These are phyloP conservation scores for Porites australiensis DNA, from an alignment of 64 coral and sea anemone genomes.

Conservation along the genomic window DNA sequence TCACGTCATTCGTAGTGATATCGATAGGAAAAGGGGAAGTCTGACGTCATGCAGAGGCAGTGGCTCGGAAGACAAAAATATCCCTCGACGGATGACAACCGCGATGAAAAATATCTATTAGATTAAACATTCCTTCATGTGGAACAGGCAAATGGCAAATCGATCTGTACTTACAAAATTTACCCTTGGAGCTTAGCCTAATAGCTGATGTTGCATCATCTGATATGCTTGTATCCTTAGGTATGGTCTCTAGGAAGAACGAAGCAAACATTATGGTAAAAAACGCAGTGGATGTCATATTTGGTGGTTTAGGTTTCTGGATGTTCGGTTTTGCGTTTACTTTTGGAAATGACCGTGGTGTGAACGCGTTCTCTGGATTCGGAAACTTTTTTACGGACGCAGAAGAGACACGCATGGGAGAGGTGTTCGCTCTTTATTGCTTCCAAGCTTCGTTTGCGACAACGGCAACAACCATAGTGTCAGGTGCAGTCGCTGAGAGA, in stretches of 20 bases:
- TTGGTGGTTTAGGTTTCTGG: slow-evolving; percentile 90
- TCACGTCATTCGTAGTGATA: too few species aligned
- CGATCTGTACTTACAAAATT: too few species aligned
- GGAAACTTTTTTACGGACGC: slow-evolving; percentile 88
- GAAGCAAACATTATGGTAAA: slow-evolving; percentile 95
- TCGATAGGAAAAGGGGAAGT: too few species aligned
- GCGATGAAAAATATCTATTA: too few species aligned
- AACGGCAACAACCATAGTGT: slow-evolving; percentile 89
- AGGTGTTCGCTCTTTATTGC: slow-evolving; percentile 82
- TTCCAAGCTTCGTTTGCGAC: slow-evolving; percentile 96
- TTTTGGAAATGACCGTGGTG: slow-evolving; percentile 53
- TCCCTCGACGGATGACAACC: too few species aligned
- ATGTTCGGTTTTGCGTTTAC: slow-evolving; percentile 89
- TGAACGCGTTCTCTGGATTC: slow-evolving; percentile 78
- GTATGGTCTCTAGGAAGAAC: slow-evolving; percentile 90
- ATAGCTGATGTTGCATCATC: too few species aligned
- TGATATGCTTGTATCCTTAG: slow-evolving; percentile 20
- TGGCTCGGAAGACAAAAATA: too few species aligned
- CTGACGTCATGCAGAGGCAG: too few species aligned
- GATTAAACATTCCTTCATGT: too few species aligned
- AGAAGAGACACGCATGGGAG: slow-evolving; percentile 80
- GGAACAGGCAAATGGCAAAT: too few species aligned
- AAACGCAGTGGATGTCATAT: slow-evolving; percentile 89
- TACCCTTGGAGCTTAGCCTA: too few species aligned
- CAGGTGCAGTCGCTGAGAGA: slow-evolving; percentile 83